These are phyloP conservation scores for Rhamphomyia laevipes DNA, from an alignment of 2,888 invertebrate species.

Conservation along the genomic window DNA sequence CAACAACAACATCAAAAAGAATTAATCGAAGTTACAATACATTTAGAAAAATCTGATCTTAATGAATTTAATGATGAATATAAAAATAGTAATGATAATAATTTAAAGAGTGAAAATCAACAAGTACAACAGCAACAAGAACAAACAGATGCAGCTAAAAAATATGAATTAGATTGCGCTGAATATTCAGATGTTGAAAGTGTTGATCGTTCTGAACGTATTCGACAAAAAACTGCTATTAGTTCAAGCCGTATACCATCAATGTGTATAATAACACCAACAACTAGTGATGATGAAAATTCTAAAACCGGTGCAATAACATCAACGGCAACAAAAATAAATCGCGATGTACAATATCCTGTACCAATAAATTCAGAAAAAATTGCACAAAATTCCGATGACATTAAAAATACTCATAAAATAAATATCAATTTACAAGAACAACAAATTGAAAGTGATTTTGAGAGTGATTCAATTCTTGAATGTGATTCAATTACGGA, in stretches of 20 bases:
- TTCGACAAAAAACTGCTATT: conserved; percentile 74
- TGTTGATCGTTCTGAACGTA: conserved; percentile 75
- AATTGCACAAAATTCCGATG: no score
- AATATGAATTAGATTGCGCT: conserved; percentile 63
- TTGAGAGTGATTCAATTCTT: no score
- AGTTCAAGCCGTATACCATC: conserved; percentile 81
- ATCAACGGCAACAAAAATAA: no score
- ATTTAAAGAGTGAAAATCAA: conserved; percentile 35
- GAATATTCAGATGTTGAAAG: conserved; percentile 81
- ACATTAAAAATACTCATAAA: no score
- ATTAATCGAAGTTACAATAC: conserved; percentile 17
- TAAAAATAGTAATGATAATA: conserved; percentile 14
- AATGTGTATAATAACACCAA: conserved; percentile 84
- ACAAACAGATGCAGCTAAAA: conserved; percentile 16
- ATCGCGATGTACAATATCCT: no score
- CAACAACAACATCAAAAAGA: not conserved
- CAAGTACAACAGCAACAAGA: conserved; percentile 1
- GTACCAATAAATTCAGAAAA: no score
- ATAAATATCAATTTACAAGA: no score
- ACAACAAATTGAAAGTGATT: no score
- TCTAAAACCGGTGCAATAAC: conserved; percentile 10
- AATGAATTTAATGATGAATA: conserved; percentile 6
- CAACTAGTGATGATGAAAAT: conserved; percentile 74
- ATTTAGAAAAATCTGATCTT: conserved; percentile 35
- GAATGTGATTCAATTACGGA: no score